phyloP scores from a whole-genome alignment of 1,140 invertebrate genomes.

The Bicyclus anynana region DNA sequence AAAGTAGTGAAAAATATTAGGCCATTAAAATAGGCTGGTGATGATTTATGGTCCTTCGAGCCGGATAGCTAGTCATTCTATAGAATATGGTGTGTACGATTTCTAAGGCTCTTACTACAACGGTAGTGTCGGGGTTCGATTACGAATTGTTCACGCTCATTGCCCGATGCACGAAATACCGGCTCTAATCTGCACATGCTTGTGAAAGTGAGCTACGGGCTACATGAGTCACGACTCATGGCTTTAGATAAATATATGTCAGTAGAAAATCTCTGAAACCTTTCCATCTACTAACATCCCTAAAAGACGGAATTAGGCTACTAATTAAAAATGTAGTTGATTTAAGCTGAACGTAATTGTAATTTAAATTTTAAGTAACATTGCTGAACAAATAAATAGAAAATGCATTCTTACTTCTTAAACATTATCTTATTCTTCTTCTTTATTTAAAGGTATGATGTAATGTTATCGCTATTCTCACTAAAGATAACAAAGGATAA shows the following conservation, averaged over 20 bases:
- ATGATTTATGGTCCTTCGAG: background rate
- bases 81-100: background rate
- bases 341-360: too few species aligned
- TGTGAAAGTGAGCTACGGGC: slow-evolving; percentile 29
- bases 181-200: slow-evolving; percentile 16
- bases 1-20: too few species aligned
- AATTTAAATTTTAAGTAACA: too few species aligned
- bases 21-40: too few species aligned
- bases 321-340: too few species aligned
- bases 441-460: too few species aligned
- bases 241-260: background rate
- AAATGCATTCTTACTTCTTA: too few species aligned
- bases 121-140: slow-evolving; percentile 15
- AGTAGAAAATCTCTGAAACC: background rate
- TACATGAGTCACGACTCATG: slow-evolving; percentile 14
- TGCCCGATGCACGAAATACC: slow-evolving; percentile 21
- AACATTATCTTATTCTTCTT: too few species aligned
- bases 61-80: background rate
- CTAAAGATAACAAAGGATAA: too few species aligned
- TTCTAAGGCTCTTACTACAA: slow-evolving; percentile 9
- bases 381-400: too few species aligned
- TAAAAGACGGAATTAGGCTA: background rate
- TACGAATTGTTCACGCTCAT: slow-evolving; percentile 34
- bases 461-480: too few species aligned
- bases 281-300: background rate